Evolutionary conservation across 2,888 invertebrate genomes (phyloP), one percentile per base, ranked within the genome.

Genomic region (Mimumesa dahlbomi): DNA sequence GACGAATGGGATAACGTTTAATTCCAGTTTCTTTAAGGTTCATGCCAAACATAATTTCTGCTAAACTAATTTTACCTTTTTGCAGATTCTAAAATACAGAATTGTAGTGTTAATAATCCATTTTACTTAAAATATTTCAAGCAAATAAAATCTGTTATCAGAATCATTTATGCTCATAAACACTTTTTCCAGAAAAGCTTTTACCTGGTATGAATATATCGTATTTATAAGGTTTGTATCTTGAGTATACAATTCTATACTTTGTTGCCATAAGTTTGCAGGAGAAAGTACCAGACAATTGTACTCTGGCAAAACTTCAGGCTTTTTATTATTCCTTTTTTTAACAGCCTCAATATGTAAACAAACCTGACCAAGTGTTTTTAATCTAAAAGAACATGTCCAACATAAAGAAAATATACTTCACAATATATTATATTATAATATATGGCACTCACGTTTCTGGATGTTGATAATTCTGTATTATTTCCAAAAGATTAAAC

Each of bases 41-140:
- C 92, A 98, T 93, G 3, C 98, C 98, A 88, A 98, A 97, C 9
- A 97, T 91, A 91, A 98, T 94, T 90, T 98, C 98, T 0, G 96
- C 93, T 48, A 95, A 91, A 18, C 96, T 96, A 7, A 94, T 94
- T 90, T 96, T 95, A 49, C 95, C 94, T 89, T 96, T 96, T 89
- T 95, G 95, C 66, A 95, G 91, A 89, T 93, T 94, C 95, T 95
- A 87, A 31, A 69, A 69, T 25, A 62, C 0, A 72, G 29, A 46
- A 53, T 53, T 38, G 19, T 40, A 25, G 42, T 13, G 13, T 3
- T 19, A 11, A 22, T 21, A 40, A 66, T 7, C 1, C 0, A 21
- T 11, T 22, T 2, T 52, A 38, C 3, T 40, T n/a, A 1, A 0
- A 42, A 18, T 16, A 42, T 16, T 42, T 18, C 1, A 11, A 5